Evolutionary conservation across 2,113 vertebrate species (phyloP).

Genomic region (Pelmatolapia mariae): DNA sequence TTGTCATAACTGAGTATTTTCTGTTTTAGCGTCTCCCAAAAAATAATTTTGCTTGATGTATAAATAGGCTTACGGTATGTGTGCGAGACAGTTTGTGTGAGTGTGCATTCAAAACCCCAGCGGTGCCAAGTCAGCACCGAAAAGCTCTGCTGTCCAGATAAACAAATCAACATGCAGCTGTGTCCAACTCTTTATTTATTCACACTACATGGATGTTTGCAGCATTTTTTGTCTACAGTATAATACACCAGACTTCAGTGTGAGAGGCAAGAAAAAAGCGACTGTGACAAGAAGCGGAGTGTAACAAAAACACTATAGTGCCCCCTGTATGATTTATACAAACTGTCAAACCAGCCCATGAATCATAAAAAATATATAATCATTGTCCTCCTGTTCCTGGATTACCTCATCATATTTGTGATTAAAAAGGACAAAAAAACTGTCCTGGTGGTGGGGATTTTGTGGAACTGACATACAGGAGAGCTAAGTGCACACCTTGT

Average conservation of each 20-base stretch:
- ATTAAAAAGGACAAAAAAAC: not conserved
- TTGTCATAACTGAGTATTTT: not conserved
- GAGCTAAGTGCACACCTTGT: not conserved
- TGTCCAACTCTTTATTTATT: slow-evolving; percentile 27
- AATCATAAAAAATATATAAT: not conserved
- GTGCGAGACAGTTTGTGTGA: not conserved
- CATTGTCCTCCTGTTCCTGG: not conserved
- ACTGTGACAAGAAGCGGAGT: not conserved
- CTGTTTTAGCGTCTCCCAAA: not conserved
- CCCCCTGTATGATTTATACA: not conserved
- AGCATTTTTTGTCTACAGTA: not conserved
- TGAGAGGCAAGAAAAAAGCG: not conserved
- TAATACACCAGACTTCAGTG: not conserved
- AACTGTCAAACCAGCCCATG: not conserved
- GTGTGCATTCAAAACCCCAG: slow-evolving; percentile 1
- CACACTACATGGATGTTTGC: slow-evolving; percentile 7
- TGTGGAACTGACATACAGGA: not conserved
- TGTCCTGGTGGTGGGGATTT: not conserved
- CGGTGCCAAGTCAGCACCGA: slow-evolving; percentile 25
- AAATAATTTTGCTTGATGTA: not conserved
- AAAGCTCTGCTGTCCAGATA: slow-evolving; percentile 13
- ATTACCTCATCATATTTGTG: not conserved
- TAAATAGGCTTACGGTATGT: not conserved
- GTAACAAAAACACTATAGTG: not conserved
- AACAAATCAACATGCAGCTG: slow-evolving; percentile 42